phyloP scores from a whole-genome alignment of 2,888 invertebrate genomes.

The Miltochrista miniata region DNA sequence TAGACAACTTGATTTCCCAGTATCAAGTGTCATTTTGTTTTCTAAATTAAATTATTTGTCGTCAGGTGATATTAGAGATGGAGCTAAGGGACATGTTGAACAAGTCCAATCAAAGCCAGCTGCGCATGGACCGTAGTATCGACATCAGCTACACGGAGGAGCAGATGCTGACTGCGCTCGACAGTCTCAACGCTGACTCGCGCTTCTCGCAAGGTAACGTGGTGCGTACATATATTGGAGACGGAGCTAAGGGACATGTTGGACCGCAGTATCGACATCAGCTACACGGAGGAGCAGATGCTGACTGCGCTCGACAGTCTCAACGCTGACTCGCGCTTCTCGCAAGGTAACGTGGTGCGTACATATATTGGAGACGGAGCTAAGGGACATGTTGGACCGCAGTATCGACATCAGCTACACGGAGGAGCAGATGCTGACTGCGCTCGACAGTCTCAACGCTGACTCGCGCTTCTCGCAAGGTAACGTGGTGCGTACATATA shows the following conservation, averaged over 20 bases:
- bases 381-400: slow-evolving; percentile 69
- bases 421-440: slow-evolving; percentile 72
- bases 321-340: slow-evolving; percentile 63
- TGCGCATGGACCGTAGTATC: slow-evolving; percentile 65
- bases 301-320: slow-evolving; percentile 66
- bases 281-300: slow-evolving; percentile 77
- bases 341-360: slow-evolving; percentile 48
- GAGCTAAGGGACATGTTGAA: slow-evolving; percentile 71
- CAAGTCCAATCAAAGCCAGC: slow-evolving; percentile 63
- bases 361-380: slow-evolving; percentile 67
- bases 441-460: slow-evolving; percentile 64
- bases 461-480: slow-evolving; percentile 66
- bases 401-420: slow-evolving; percentile 76
- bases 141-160: slow-evolving; percentile 77
- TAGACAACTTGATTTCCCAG: too few species aligned
- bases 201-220: slow-evolving; percentile 61
- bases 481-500: slow-evolving; percentile 33
- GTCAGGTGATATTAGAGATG: slow-evolving; percentile 68
- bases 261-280: slow-evolving; percentile 73
- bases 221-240: slow-evolving; percentile 49
- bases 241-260: slow-evolving; percentile 72
- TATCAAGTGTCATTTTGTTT: too few species aligned
- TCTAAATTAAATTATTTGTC: neutral
- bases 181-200: slow-evolving; percentile 65
- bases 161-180: slow-evolving; percentile 69